A percentile compares a stretch with the other conserved stretches of the same genome.
Conservation (phyloP, 2,797 vertebrate species). For the Chelidonichthys spinosus region DNA sequence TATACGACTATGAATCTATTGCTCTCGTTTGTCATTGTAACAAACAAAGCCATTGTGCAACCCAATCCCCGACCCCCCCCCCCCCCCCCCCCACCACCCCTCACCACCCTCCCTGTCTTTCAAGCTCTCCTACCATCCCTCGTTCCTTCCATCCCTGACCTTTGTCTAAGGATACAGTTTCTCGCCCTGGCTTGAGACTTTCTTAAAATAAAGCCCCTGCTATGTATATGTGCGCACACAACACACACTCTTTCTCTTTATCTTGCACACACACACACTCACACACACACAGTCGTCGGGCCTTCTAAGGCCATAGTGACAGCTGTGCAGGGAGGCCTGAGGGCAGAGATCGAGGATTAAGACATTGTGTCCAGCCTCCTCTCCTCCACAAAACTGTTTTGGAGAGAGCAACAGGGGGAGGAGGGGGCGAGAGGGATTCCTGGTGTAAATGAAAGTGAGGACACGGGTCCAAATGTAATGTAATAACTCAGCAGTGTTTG, state of each 20-base stretch:
- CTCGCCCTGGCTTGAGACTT: constrained; percentile 75
- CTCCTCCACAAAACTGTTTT: constrained; percentile 72
- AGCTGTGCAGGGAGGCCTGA: constrained; percentile 76
- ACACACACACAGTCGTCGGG: constrained; percentile 40
- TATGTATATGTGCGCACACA: constrained; percentile 43
- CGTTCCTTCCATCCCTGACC: constrained; percentile 79
- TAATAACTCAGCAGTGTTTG: constrained; percentile 40
- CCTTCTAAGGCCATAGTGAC: constrained; percentile 84
- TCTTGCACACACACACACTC: constrained; percentile 32
- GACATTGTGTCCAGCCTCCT: constrained; percentile 67
- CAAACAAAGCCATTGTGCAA: constrained; percentile 82
- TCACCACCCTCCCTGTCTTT: constrained; percentile 28
- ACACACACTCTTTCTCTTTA: constrained; percentile 45
- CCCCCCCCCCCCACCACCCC: constrained; percentile 9
- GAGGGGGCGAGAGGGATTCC: constrained; percentile 55
- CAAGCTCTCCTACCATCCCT: constrained; percentile 63
- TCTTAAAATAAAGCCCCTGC: constrained; percentile 77
- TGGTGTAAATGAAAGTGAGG: constrained; percentile 57
- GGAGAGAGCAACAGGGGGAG: constrained; percentile 32
- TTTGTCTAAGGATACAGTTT: constrained; percentile 79
- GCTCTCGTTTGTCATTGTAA: constrained; percentile 73
- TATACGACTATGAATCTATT: constrained; percentile 69
- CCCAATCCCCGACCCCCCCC: constrained; percentile 57
- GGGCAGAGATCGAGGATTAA: constrained; percentile 72
- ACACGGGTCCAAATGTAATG: constrained; percentile 60